These are phyloP conservation scores for Protodeltote pygarga DNA, from an alignment of 2,888 invertebrate species.

Conservation along the genomic window DNA sequence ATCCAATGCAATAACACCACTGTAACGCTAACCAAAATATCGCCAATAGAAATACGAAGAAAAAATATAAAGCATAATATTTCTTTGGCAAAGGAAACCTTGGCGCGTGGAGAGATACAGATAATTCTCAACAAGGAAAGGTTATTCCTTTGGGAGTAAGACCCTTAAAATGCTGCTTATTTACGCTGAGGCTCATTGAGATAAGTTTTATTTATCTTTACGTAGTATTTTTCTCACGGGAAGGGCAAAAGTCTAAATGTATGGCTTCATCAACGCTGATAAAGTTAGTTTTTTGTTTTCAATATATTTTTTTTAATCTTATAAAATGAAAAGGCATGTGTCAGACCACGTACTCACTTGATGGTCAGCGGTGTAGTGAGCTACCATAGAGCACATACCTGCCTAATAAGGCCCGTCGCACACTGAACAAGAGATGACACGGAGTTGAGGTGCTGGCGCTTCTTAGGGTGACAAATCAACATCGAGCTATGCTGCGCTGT, in stretches of 20 bases:
- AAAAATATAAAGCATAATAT: constrained; percentile 45
- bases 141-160: constrained; percentile 49
- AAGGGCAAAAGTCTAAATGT: constrained; percentile 28
- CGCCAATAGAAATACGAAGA: constrained; percentile 34
- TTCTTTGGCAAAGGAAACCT: constrained; percentile 44
- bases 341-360: no score
- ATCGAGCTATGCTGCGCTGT: no score
- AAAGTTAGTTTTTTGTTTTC: no score
- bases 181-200: constrained; percentile 40
- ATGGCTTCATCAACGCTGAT: no score
- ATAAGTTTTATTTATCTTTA: constrained; percentile 45
- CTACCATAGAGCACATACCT: no score
- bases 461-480: no score
- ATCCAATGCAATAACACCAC: background rate
- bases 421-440: no score
- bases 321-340: no score
- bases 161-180: constrained; percentile 52
- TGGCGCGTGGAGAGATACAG: constrained; percentile 52
- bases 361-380: no score
- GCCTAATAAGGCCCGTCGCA: no score
- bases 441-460: no score
- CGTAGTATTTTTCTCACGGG: constrained; percentile 33
- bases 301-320: no score
- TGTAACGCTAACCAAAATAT: constrained; percentile 28
- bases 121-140: constrained; percentile 57